Evolutionary conservation across 2,113 vertebrate genomes (phyloP).

Genomic region (Halcyon malimbica): DNA sequence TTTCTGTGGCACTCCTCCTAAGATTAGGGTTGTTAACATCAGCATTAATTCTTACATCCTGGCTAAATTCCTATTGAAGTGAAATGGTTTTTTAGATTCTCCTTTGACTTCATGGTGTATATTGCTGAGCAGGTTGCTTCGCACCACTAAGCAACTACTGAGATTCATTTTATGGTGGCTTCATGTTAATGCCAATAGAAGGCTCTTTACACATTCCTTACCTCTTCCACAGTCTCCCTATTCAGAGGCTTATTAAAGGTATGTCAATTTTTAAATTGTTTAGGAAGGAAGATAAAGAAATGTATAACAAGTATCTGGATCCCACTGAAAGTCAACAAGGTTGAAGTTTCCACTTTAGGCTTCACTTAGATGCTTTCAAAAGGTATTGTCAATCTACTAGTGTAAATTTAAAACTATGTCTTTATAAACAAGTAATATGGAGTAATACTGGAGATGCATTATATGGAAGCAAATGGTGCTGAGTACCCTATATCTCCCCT

Average conservation of each 20-base stretch:
- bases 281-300: neutral
- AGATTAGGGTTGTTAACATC: neutral
- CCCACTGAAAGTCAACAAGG: neutral
- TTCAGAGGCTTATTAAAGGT: neutral
- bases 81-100: neutral
- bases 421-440: neutral
- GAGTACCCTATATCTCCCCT: neutral
- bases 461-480: neutral
- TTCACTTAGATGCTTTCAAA: neutral
- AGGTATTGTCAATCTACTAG: neutral
- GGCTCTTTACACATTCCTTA: neutral
- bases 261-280: neutral
- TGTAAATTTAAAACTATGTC: neutral
- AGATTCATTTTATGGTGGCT: neutral
- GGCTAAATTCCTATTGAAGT: neutral
- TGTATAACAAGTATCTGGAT: neutral
- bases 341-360: neutral
- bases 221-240: neutral
- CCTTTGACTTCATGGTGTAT: neutral
- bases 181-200: neutral
- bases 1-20: neutral
- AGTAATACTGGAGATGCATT: neutral
- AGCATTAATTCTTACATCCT: neutral
- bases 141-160: neutral
- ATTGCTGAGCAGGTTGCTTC: neutral